Evolutionary conservation across 2,888 invertebrate genomes (phyloP), one percentile per base, ranked within the genome.

Genomic region (Hyles lineata): DNA sequence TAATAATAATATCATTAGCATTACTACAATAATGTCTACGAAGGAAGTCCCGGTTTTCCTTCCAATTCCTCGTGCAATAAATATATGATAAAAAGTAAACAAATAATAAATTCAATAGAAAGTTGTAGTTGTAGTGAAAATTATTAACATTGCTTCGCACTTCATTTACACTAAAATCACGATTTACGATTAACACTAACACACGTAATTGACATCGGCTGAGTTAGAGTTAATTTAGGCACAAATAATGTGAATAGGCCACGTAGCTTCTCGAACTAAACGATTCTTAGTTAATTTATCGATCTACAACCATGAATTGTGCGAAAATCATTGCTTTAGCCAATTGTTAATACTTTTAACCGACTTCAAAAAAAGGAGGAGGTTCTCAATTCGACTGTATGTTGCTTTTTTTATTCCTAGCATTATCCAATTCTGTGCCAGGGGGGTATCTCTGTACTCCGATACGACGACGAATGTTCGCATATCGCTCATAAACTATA

Each of bases 31-130:
- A 50, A 23, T 23, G 67, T 62, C 19, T n/a, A 9, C n/a, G 35
- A 62, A 32, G 19, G 43, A 67, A 23, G 43, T 67, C 15, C 43
- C 6, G 15, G 43, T 50, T 67, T 55, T 17, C 21, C 67, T 17
- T 2, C 21, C 15, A 43, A 43, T 50, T 23, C 67, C 67, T 50
- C 15, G 19, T 50, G 63, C 67, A 67, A 67, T 67, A 67, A 67
- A 67, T 67, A 67, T 67, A 43, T 67, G 67, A 67, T 67, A 67
- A 67, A 67, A 67, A 67, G 67, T 67, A 67, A 67, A 67, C 67
- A 67, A 67, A 67, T 67, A 67, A 67, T 67, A 67, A 67, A 67
- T 67, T 67, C 21, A 23, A 67, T 67, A 67, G 67, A 67, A 67
- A 67, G 67, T 67, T 67, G 67, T 50, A n/a, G n/a, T 25, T 61